Evolutionary conservation across 2,113 vertebrate genomes (phyloP), one percentile per base, ranked within the genome.

Genomic region (Prunella himalayana): DNA sequence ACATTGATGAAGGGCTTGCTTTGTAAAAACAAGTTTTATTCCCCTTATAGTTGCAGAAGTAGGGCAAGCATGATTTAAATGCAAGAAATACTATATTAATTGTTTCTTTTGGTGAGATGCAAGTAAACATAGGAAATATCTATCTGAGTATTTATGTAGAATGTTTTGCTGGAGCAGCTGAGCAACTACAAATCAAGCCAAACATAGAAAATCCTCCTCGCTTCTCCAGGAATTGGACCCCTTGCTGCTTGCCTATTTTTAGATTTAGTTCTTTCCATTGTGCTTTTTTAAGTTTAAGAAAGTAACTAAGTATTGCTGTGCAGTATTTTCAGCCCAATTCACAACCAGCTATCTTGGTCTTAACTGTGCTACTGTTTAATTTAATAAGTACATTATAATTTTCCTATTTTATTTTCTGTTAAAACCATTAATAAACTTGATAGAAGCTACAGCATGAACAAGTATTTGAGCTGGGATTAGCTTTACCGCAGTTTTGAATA

Each of bases 11-110:
- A 96, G 71, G 76, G 56, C 42, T 93, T 92, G 57, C 57, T 94
- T 94, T 81, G 28, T 83, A 69, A 91, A 95, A 94, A 49, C 73
- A 94, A 95, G 82, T 93, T 89, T 95, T 95, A 96, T 96, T 97
- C 92, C 92, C 93, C 68, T 93, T 93, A 50, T 96, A 94, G 90
- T 94, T 96, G 88, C 65, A 56, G 79, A 96, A 95, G 82, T 96
- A 97, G 96, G 93, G 79, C 90, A 95, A 88, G 79, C 68, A 75
- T 95, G 71, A 97, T 96, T 96, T 95, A 96, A 92, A 96, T 94
- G 90, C 93, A 96, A 91, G 84, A 89, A 94, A 82, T 77, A 82
- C 41, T 87, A 51, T 65, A 95, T 94, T 91, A 96, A 96, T 92
- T 91, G 90, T 91, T 94, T 94, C n/a, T 91, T 94, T 63, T 87